Percentiles rank a stretch among this genome's conserved stretches.
Conservation (phyloP, 2,888 invertebrate species). For the Venustoraphidia nigricollis region DNA sequence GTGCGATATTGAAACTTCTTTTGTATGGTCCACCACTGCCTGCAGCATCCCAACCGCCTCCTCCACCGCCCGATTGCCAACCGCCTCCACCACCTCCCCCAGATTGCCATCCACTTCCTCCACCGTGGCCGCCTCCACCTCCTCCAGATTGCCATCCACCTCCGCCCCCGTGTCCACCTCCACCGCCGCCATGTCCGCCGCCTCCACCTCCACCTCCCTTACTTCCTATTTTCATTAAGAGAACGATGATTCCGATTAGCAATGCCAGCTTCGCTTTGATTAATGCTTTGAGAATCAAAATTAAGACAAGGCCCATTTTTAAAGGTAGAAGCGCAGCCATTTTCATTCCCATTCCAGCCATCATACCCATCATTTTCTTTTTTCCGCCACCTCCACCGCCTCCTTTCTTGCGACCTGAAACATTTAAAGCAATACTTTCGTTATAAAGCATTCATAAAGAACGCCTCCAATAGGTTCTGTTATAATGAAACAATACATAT, state of each 20-base stretch:
- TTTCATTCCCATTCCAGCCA: conserved; percentile 77
- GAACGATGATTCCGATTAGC: conserved; percentile 64
- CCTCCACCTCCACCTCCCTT: conserved; percentile 30
- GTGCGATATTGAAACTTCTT: conserved; percentile 39
- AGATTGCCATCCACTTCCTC: conserved; percentile 9
- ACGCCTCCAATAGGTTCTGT: too few species aligned
- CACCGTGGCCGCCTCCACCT: background rate
- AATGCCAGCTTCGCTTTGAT: conserved; percentile 67
- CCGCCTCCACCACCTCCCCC: conserved; percentile 30
- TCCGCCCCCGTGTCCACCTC: background rate
- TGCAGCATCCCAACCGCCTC: conserved; percentile 51
- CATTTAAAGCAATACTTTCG: too few species aligned
- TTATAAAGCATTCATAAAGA: too few species aligned
- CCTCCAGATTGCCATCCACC: conserved; percentile 10
- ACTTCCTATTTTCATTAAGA: conserved; percentile 61
- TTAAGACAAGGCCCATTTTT: conserved; percentile 64
- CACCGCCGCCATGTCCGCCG: conserved; percentile 10
- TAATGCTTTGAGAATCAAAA: conserved; percentile 73
- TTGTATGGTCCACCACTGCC: conserved; percentile 20
- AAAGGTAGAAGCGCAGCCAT: conserved; percentile 68
- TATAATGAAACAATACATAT: too few species aligned
- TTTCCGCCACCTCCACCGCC: conserved; percentile 64
- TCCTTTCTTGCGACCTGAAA: too few species aligned
- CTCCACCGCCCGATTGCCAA: conserved; percentile 24
- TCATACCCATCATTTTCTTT: conserved; percentile 84